These are phyloP conservation scores for Cybosia mesomella DNA, from an alignment of 2,888 invertebrate genomes.

Conservation along the genomic window DNA sequence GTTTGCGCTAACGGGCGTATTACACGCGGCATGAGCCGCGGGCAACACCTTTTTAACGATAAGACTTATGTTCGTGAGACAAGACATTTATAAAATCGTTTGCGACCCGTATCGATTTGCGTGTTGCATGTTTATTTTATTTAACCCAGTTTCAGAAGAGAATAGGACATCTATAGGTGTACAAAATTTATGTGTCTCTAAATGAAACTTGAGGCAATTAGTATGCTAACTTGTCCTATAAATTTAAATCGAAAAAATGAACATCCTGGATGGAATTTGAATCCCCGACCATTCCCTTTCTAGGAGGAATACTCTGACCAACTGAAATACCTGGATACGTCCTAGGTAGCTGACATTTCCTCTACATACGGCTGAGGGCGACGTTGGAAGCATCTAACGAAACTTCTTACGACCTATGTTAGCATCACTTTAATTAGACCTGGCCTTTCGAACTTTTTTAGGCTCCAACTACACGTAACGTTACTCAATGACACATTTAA, in stretches of 20 bases:
- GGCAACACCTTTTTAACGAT: conserved; percentile 3
- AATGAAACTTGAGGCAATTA: background rate
- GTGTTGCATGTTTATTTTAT: conserved; percentile 29
- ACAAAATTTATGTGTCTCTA: background rate
- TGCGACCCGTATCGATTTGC: conserved; percentile 35
- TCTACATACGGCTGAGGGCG: no score
- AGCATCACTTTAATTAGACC: no score
- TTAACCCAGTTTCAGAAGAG: conserved; percentile 24
- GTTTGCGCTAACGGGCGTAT: no score
- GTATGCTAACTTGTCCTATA: no score
- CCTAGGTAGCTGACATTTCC: no score
- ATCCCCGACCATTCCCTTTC: background rate
- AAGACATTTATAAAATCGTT: conserved; percentile 28
- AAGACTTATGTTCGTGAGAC: conserved; percentile 26
- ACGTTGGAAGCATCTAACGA: no score
- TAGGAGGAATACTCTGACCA: background rate
- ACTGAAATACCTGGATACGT: background rate
- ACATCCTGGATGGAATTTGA: no score
- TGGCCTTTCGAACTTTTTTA: no score
- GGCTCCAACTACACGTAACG: no score
- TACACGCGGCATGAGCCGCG: background rate
- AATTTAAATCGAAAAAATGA: no score
- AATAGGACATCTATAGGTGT: conserved; percentile 7
- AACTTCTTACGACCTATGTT: no score
- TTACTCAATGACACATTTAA: no score